Evolutionary conservation across 2,797 vertebrate species (phyloP).

Genomic region (Sphenodon punctatus): DNA sequence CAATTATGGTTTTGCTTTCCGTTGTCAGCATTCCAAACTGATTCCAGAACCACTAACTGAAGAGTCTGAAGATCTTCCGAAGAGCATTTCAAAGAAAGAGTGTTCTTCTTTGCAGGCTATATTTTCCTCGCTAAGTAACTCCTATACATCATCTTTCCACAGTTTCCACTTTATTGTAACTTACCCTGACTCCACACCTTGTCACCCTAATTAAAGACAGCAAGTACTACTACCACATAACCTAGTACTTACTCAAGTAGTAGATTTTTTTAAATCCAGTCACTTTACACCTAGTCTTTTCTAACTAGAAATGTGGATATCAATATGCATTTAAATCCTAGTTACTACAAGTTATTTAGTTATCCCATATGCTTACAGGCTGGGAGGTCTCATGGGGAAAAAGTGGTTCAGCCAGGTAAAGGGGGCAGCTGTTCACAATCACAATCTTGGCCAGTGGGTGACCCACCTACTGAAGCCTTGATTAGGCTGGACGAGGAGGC

Average conservation of each 20-base stretch:
- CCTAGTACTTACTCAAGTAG: background rate
- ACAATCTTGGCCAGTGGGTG: too few species aligned
- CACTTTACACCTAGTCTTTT: background rate
- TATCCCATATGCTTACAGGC: too few species aligned
- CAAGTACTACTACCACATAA: background rate
- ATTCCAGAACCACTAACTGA: conserved; percentile 53
- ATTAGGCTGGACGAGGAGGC: too few species aligned
- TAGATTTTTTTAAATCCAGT: background rate
- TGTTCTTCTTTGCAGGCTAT: conserved; percentile 18
- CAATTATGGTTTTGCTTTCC: conserved; percentile 58
- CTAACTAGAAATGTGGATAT: background rate
- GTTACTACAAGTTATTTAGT: rapidly evolving
- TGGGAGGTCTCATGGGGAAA: too few species aligned
- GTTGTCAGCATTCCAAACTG: conserved; percentile 53
- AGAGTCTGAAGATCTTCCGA: conserved; percentile 46
- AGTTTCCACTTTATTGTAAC: conserved; percentile 20
- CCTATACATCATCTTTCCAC: background rate
- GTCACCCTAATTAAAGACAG: background rate
- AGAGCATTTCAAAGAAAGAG: conserved; percentile 38
- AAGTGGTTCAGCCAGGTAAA: too few species aligned
- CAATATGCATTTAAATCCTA: background rate
- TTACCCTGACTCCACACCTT: background rate
- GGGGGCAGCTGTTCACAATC: too few species aligned
- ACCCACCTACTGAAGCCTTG: too few species aligned
- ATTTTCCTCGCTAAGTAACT: conserved; percentile 9